Base-by-base conservation (phyloP, 2,113 vertebrate genomes). In the Bagarius yarrelli region DNA sequence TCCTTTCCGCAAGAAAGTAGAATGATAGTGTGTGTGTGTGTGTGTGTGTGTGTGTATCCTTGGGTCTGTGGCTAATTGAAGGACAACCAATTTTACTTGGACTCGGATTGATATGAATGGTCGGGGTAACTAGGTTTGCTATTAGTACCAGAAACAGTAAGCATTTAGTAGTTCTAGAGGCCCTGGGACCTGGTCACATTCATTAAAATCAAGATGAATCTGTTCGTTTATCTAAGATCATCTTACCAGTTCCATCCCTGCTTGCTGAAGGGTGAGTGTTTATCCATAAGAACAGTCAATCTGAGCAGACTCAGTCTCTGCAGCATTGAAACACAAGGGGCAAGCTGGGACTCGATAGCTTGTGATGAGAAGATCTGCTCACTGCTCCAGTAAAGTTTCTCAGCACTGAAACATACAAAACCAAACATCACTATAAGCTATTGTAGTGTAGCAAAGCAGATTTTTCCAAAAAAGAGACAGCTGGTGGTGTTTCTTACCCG, bases 171-270 rank as follows among this genome's bases (percentile, higher is more conserved):
- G 44, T 44, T n/a, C 23, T 14, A 1, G 14, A 44, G 67, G 66
- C 23, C 4, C 67, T 47, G 40, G 67, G 87, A 87, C 72, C 86
- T 69, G 82, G 14, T 50, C 44, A 50, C 47, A 75, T 64, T 86
- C 55, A 84, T 47, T 47, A 47, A 47, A 5, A 47, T 11, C 9
- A 40, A 40, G 36, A 8, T 40, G 36, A 40, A 78, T 72, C 56
- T 79, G 69, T 57, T 47, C 32, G 76, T 11, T 27, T 82, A 5
- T 8, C n/a, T 77, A 25, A 19, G 3, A 16, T 76, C 47, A 69
- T 57, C 95, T 94, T 90, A 96, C 96, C 96, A 96, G 90, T 93
- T 95, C 95, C 96, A 96, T 80, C 96, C 95, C 87, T 96, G 95
- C 84, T 93, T 95, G 86, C 94, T 95, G 90, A 91, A 91, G 2